Conservation (phyloP, 2,797 vertebrate species). For the Salarias fasciatus region DNA sequence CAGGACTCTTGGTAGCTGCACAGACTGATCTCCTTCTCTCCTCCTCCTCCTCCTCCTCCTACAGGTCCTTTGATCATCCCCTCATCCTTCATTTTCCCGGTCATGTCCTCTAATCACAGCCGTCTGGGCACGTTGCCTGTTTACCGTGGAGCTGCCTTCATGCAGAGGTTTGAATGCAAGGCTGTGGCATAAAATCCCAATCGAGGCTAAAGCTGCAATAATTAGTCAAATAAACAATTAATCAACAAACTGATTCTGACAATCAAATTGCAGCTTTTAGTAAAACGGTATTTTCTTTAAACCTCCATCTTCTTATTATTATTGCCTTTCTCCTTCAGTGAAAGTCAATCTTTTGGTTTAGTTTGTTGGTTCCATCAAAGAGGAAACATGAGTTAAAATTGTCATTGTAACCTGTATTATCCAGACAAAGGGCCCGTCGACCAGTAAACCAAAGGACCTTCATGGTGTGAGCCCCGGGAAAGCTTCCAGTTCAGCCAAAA, state of each 20-base stretch:
- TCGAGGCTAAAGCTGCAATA: no score
- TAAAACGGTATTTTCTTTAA: background rate
- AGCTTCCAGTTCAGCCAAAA: no score
- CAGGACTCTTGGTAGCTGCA: slow-evolving; percentile 5
- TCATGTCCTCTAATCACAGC: slow-evolving; percentile 38
- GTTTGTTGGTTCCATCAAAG: no score
- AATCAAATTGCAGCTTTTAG: background rate
- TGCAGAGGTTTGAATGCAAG: slow-evolving; percentile 18
- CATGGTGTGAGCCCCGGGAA: no score
- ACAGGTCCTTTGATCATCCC: slow-evolving; percentile 44
- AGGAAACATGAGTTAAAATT: no score
- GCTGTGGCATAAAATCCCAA: background rate
- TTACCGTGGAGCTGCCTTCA: slow-evolving; percentile 8
- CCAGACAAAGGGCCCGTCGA: no score
- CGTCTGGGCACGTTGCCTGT: slow-evolving; percentile 33
- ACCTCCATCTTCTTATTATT: no score
- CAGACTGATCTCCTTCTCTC: slow-evolving; percentile 20
- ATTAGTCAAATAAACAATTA: no score
- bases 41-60: slow-evolving; percentile 13
- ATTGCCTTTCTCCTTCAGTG: no score
- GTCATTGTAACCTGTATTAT: no score
- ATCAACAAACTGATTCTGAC: background rate
- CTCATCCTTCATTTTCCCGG: slow-evolving; percentile 34
- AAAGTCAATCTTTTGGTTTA: no score
- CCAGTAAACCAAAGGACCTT: no score